Conservation (phyloP, 2,888 invertebrate species). For the Ichneumon xanthorius region DNA sequence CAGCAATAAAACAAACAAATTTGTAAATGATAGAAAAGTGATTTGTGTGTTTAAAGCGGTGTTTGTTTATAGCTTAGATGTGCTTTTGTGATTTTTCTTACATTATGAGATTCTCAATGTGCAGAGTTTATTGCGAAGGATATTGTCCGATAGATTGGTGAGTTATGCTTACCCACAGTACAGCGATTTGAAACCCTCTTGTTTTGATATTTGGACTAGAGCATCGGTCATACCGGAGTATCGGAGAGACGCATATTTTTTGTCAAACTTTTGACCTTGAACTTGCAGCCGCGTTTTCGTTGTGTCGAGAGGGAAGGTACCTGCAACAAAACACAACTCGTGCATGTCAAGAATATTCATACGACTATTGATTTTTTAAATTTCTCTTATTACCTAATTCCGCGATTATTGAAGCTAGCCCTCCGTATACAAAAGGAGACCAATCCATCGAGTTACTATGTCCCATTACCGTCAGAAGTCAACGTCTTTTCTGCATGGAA, state of each 20-base stretch:
- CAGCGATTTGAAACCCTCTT: conserved; percentile 94
- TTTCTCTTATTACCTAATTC: conserved; percentile 91
- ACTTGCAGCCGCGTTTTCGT: conserved; percentile 97
- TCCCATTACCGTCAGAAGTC: conserved; percentile 87
- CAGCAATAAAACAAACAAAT: conserved; percentile 33
- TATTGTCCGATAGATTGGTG: background rate
- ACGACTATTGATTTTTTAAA: background rate
- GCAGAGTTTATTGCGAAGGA: conserved; percentile 24
- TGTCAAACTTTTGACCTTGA: conserved; percentile 95
- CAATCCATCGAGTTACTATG: conserved; percentile 95
- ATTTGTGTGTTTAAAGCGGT: conserved; percentile 18
- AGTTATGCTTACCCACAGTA: conserved; percentile 91
- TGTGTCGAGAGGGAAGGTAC: conserved; percentile 98
- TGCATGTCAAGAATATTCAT: conserved; percentile 16
- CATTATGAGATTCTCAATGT: conserved; percentile 24
- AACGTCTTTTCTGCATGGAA: conserved; percentile 38
- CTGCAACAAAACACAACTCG: conserved; percentile 84
- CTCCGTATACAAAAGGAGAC: conserved; percentile 98
- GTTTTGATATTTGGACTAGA: conserved; percentile 92
- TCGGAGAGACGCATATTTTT: conserved; percentile 90
- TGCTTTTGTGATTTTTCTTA: conserved; percentile 31
- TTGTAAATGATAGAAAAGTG: conserved; percentile 18
- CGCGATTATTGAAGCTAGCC: conserved; percentile 96
- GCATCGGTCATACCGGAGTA: conserved; percentile 98
- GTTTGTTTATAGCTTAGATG: conserved; percentile 6